Percentiles rank a stretch among this genome's conserved stretches.
Conservation (phyloP, 2,113 vertebrate species). For the Ginglymostoma cirratum region DNA sequence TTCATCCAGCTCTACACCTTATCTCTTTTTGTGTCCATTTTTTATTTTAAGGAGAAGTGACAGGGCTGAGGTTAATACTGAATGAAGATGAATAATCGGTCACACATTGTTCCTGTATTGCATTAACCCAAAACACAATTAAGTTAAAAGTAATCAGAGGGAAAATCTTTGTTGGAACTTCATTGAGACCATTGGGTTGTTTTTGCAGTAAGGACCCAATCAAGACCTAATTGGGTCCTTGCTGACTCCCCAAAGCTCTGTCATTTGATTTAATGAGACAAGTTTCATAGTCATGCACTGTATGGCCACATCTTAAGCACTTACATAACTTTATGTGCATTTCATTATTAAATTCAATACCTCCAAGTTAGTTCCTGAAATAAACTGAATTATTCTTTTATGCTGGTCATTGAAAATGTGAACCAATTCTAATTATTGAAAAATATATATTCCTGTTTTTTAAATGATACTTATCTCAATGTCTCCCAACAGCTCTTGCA, state of each 20-base stretch:
- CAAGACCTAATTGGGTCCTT: background rate
- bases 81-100: no score
- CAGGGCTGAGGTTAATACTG: background rate
- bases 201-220: no score
- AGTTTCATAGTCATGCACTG: background rate
- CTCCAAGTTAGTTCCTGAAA: background rate
- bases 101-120: background rate
- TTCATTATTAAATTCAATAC: background rate
- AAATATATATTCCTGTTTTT: background rate
- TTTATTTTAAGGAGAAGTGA: background rate
- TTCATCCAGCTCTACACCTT: no score
- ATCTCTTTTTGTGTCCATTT: no score
- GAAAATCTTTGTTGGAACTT: background rate
- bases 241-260: background rate
- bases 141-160: background rate
- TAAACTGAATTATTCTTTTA: background rate
- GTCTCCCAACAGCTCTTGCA: background rate
- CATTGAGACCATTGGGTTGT: background rate
- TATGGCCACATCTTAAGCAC: background rate
- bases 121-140: background rate
- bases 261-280: background rate
- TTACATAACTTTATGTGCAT: background rate
- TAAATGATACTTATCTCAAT: background rate
- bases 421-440: background rate
- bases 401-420: background rate